Percentiles rank a stretch among this genome's conserved stretches.
These are phyloP conservation scores for Amazona finschi DNA, from an alignment of 2,797 vertebrate genomes.

Conservation along the genomic window DNA sequence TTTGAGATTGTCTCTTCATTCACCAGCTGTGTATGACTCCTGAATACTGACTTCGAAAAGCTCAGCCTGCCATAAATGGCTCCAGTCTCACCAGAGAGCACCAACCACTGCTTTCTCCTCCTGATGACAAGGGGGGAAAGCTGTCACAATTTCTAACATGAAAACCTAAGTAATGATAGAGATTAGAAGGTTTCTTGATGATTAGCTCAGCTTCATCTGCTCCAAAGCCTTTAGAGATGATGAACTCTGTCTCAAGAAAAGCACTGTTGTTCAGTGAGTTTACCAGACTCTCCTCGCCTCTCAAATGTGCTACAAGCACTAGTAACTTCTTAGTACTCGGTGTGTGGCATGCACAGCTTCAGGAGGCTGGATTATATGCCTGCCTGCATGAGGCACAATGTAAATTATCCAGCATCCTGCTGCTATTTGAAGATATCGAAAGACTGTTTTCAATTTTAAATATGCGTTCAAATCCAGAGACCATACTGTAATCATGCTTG, in stretches of 20 bases:
- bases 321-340: neutral
- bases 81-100: neutral
- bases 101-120: conserved; percentile 20
- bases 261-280: neutral
- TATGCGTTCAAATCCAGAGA: neutral
- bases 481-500: neutral
- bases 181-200: conserved; percentile 45
- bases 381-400: neutral
- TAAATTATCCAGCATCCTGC: neutral
- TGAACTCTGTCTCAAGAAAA: neutral
- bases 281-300: neutral
- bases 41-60: conserved; percentile 64
- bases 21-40: conserved; percentile 7
- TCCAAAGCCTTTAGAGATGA: conserved; percentile 7
- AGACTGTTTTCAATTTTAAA: conserved; percentile 43
- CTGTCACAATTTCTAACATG: conserved; percentile 25
- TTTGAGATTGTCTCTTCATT: conserved; percentile 41
- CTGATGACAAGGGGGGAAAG: conserved; percentile 11
- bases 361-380: conserved; percentile 1
- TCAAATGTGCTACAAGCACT: neutral
- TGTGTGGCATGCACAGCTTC: neutral
- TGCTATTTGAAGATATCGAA: conserved; percentile 16
- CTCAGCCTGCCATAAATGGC: conserved; percentile 30
- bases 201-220: conserved; percentile 47
- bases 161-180: conserved; percentile 43